Evolutionary conservation across 2,113 vertebrate species (phyloP).

Genomic region (Eretmochelys imbricata): DNA sequence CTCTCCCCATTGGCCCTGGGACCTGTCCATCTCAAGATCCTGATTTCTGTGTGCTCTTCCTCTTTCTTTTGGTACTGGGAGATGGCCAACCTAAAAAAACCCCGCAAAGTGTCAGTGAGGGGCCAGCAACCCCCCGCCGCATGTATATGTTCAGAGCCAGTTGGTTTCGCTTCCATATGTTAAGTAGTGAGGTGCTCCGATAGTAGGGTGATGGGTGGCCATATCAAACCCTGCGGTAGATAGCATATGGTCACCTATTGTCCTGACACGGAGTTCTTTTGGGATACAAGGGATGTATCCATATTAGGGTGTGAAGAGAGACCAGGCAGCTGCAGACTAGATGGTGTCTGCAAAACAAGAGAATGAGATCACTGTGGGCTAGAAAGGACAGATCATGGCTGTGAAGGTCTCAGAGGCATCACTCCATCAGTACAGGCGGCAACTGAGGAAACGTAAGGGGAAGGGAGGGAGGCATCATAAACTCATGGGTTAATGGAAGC

Average conservation of each 20-base stretch:
- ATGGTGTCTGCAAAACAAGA: not conserved
- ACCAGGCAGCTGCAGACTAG: not conserved
- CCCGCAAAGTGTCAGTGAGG: too few relatives aligned
- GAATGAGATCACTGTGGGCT: not conserved
- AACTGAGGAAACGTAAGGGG: not conserved
- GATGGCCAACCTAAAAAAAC: too few relatives aligned
- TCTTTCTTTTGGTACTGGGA: too few relatives aligned
- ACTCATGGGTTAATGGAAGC: not conserved
- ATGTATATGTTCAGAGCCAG: too few relatives aligned
- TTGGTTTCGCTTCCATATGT: too few relatives aligned
- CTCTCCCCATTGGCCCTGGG: too few relatives aligned
- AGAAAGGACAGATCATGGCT: accelerated
- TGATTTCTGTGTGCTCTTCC: too few relatives aligned
- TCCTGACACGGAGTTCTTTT: not conserved
- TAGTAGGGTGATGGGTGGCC: too few relatives aligned
- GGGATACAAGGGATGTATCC: not conserved
- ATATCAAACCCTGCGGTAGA: not conserved
- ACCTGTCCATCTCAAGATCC: too few relatives aligned
- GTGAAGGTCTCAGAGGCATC: not conserved
- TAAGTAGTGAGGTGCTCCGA: too few relatives aligned
- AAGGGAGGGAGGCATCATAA: not conserved
- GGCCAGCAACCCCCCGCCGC: too few relatives aligned
- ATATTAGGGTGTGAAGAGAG: not conserved
- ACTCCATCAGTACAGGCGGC: not conserved
- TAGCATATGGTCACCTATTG: not conserved